Conservation (phyloP, 2,888 invertebrate species). For the Mayetiola destructor region DNA sequence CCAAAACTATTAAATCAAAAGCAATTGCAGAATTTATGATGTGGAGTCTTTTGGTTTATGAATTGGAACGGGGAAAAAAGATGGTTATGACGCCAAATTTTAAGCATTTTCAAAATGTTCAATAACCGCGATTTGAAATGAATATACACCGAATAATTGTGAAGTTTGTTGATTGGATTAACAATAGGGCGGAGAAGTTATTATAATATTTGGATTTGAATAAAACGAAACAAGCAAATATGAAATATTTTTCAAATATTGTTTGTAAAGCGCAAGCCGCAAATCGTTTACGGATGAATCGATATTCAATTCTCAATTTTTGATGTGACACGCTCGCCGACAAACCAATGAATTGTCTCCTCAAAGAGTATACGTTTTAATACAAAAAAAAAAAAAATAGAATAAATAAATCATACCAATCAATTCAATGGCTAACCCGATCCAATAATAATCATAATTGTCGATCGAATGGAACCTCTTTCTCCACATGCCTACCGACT, state of each 20-base stretch:
- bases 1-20: neutral
- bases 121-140: too few relatives aligned
- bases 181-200: neutral
- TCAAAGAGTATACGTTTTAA: neutral
- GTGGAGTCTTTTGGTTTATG: neutral
- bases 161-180: neutral
- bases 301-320: slow-evolving; percentile 5
- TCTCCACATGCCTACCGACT: too few relatives aligned
- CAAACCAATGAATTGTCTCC: neutral
- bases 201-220: slow-evolving; percentile 3
- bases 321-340: slow-evolving; percentile 7
- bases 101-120: too few relatives aligned
- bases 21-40: slow-evolving; percentile 1
- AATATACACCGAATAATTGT: too few relatives aligned
- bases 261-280: neutral
- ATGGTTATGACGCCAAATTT: too few relatives aligned
- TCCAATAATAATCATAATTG: too few relatives aligned
- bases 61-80: too few relatives aligned
- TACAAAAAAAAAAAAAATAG: neutral
- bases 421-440: neutral
- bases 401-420: neutral
- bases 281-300: slow-evolving; percentile 1
- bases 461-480: too few relatives aligned
- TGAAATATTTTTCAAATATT: slow-evolving; percentile 8
- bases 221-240: too few relatives aligned